These are phyloP conservation scores for Sphenopsis melanotis DNA, from an alignment of 2,797 vertebrate species.

Conservation along the genomic window DNA sequence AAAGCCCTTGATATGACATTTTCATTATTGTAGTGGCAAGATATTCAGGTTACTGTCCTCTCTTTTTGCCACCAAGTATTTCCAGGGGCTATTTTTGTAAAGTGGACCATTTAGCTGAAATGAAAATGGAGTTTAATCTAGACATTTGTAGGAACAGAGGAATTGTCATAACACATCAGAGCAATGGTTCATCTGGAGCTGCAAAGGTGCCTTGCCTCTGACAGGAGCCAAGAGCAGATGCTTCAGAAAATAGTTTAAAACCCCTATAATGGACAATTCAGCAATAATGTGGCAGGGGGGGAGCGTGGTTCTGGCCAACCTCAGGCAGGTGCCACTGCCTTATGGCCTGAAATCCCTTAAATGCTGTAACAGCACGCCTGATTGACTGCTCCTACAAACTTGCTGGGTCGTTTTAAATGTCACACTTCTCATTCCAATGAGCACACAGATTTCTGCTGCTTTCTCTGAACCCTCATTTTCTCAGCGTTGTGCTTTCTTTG, in stretches of 20 bases:
- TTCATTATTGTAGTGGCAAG: neutral
- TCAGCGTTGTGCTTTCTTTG: neutral
- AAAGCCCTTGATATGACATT: neutral
- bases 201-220: neutral
- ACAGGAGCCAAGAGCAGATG: conserved; percentile 11
- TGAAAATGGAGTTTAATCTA: neutral
- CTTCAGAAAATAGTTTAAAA: conserved; percentile 15
- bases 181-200: neutral
- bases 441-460: neutral
- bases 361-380: neutral
- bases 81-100: neutral
- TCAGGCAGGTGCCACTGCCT: neutral
- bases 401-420: neutral
- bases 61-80: neutral
- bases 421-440: neutral
- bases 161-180: neutral
- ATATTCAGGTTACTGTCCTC: neutral
- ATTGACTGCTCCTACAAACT: neutral
- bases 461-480: neutral
- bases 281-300: neutral
- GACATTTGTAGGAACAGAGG: neutral
- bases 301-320: neutral
- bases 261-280: neutral
- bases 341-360: neutral
- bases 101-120: neutral